These are phyloP conservation scores for Elmis aenea DNA, from an alignment of 2,888 invertebrate genomes.

Conservation along the genomic window DNA sequence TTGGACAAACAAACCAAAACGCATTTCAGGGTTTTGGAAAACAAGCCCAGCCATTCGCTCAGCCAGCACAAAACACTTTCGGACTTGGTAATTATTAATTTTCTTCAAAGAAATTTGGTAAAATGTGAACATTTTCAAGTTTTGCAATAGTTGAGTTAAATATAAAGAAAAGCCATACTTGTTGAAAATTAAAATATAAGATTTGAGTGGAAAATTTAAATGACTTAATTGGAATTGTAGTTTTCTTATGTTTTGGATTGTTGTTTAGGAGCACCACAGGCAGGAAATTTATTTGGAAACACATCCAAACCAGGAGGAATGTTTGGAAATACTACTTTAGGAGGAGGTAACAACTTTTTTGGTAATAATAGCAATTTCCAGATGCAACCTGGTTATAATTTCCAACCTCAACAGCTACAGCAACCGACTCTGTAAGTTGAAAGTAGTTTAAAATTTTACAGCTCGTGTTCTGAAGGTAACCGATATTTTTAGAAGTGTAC, in stretches of 20 bases:
- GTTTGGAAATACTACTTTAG: constrained; percentile 30
- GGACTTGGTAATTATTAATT: constrained; percentile 26
- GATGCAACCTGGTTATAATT: constrained; percentile 14
- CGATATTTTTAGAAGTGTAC: neutral
- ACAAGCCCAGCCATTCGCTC: constrained; percentile 33
- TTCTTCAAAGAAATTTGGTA: too few relatives aligned
- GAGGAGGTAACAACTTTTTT: constrained; percentile 20
- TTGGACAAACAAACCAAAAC: constrained; percentile 20
- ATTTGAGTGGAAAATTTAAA: too few relatives aligned
- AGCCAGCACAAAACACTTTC: constrained; percentile 26
- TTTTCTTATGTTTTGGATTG: too few relatives aligned
- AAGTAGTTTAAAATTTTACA: too few relatives aligned
- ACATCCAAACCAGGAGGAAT: constrained; percentile 24
- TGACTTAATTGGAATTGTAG: too few relatives aligned
- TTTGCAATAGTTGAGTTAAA: too few relatives aligned
- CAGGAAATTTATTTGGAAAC: constrained; percentile 13
- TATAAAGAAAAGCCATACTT: too few relatives aligned
- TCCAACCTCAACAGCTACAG: constrained; percentile 27
- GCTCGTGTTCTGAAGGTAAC: too few relatives aligned
- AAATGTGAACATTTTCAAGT: too few relatives aligned
- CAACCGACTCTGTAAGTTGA: constrained; percentile 29
- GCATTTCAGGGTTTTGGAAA: constrained; percentile 39
- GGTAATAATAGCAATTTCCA: constrained; percentile 8
- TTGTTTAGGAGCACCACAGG: too few relatives aligned
- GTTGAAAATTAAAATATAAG: too few relatives aligned